Evolutionary conservation across 2,797 vertebrate genomes (phyloP).

Genomic region (Periophthalmus magnuspinnatus): DNA sequence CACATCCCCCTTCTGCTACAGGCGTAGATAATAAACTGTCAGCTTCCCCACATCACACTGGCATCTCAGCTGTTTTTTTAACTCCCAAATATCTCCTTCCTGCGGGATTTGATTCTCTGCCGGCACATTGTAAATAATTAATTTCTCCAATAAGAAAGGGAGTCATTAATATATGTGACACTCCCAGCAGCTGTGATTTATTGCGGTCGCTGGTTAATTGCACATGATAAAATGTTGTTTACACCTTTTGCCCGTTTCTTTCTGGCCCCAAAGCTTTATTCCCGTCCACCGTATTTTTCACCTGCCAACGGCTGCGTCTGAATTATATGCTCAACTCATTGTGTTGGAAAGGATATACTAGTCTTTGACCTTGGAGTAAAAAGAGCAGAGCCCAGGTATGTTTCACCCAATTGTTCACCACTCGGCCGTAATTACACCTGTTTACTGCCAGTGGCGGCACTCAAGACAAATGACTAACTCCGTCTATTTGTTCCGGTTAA

Average conservation of each 20-base stretch:
- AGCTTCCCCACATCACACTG: conserved; percentile 9
- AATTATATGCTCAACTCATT: conserved; percentile 24
- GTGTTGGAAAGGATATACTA: conserved; percentile 17
- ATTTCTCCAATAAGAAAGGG: conserved; percentile 41
- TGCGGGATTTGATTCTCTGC: conserved; percentile 33
- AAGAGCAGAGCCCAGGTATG: conserved; percentile 15
- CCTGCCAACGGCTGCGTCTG: conserved; percentile 26
- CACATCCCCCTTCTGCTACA: conserved; percentile 8
- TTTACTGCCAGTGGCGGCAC: conserved; percentile 22
- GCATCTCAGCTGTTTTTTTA: conserved; percentile 18
- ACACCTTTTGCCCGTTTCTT: conserved; percentile 44
- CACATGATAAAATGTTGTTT: conserved; percentile 69
- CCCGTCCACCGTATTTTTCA: conserved; percentile 52
- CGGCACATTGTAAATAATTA: conserved; percentile 53
- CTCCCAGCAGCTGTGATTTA: conserved; percentile 59
- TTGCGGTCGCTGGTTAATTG: conserved; percentile 59
- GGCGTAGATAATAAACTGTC: conserved; percentile 20
- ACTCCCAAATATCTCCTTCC: conserved; percentile 19
- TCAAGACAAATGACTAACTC: conserved; percentile 9
- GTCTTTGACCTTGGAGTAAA: conserved; percentile 35
- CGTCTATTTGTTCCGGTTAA: conserved; percentile 14
- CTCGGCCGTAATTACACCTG: conserved; percentile 12
- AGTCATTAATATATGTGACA: conserved; percentile 66
- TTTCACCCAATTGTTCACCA: conserved; percentile 9
- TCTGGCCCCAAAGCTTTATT: conserved; percentile 42